Evolutionary conservation across 2,888 invertebrate genomes (phyloP).

Genomic region (Syrista parreyssii): DNA sequence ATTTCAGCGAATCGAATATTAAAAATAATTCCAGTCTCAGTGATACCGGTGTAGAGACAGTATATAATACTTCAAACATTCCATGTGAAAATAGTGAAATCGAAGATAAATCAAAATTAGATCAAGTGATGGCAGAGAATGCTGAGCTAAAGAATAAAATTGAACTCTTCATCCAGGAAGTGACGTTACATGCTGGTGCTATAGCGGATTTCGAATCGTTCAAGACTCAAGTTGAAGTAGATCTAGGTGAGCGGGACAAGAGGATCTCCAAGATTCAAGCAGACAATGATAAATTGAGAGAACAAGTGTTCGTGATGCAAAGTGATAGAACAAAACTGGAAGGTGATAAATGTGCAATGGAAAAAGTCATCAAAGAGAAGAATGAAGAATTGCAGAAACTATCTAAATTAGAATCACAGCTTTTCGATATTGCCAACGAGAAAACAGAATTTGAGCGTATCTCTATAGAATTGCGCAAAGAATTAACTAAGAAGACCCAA

Average conservation of each 20-base stretch:
- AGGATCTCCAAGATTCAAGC: constrained; percentile 9
- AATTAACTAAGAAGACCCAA: constrained; percentile 18
- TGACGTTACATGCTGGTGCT: constrained; percentile 44
- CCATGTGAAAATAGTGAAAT: neutral
- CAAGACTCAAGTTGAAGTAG: neutral
- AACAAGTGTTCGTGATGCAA: constrained; percentile 15
- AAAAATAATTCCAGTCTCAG: neutral
- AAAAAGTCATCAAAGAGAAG: constrained; percentile 15
- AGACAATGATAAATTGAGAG: constrained; percentile 9
- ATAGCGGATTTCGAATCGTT: neutral
- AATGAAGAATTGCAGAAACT: constrained; percentile 6
- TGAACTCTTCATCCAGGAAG: constrained; percentile 68
- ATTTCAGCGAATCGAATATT: neutral
- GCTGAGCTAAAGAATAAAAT: constrained; percentile 44
- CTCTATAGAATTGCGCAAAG: constrained; percentile 16
- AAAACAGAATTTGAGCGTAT: constrained; percentile 16
- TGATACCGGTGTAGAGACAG: neutral
- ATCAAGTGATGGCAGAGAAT: constrained; percentile 22
- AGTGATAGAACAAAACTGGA: constrained; percentile 20
- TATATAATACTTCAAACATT: neutral
- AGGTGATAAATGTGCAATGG: constrained; percentile 20
- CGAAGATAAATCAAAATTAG: constrained; percentile 7
- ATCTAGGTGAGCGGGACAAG: constrained; percentile 7
- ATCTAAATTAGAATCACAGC: constrained; percentile 10
- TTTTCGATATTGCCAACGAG: constrained; percentile 4